Conservation (phyloP, 2,113 vertebrate species). For the Bufo gargarizans region DNA sequence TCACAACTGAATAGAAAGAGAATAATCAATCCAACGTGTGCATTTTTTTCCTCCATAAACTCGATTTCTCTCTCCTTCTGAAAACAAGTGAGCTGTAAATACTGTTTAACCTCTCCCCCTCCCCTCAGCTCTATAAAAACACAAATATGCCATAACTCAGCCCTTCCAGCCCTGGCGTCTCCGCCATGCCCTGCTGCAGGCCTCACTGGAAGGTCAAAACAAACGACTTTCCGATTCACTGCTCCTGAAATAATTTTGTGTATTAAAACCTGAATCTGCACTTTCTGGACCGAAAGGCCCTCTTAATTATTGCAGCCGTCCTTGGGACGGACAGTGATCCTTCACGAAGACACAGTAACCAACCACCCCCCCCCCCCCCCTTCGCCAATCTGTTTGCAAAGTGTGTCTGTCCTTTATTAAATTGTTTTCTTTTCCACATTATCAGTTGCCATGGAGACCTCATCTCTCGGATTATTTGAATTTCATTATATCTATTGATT, state of each 20-base stretch:
- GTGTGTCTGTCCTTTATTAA: slow-evolving; percentile 99
- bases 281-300: slow-evolving; percentile 99
- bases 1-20: slow-evolving; percentile 11
- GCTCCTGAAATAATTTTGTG: slow-evolving; percentile 99
- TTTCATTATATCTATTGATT: slow-evolving; percentile 99
- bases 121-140: slow-evolving; percentile 98
- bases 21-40: slow-evolving; percentile 65
- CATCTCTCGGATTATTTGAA: slow-evolving; percentile 99
- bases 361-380: slow-evolving; percentile 72
- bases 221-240: slow-evolving; percentile 99
- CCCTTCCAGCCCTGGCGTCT: slow-evolving; percentile 91
- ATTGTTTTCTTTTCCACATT: slow-evolving; percentile 99
- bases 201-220: slow-evolving; percentile 99
- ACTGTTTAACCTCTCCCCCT: slow-evolving; percentile 93
- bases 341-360: slow-evolving; percentile 88
- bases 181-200: slow-evolving; percentile 96
- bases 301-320: slow-evolving; percentile 98
- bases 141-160: slow-evolving; percentile 99
- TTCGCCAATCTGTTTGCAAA: slow-evolving; percentile 99
- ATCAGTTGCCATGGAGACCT: slow-evolving; percentile 99
- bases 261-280: slow-evolving; percentile 99
- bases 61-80: slow-evolving; percentile 90
- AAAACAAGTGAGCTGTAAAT: slow-evolving; percentile 99
- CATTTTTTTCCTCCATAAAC: slow-evolving; percentile 76
- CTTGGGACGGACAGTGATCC: slow-evolving; percentile 99